Evolutionary conservation across 2,113 vertebrate species (phyloP), one percentile per base, ranked within the genome.

Genomic region (Pampusana beccarii): DNA sequence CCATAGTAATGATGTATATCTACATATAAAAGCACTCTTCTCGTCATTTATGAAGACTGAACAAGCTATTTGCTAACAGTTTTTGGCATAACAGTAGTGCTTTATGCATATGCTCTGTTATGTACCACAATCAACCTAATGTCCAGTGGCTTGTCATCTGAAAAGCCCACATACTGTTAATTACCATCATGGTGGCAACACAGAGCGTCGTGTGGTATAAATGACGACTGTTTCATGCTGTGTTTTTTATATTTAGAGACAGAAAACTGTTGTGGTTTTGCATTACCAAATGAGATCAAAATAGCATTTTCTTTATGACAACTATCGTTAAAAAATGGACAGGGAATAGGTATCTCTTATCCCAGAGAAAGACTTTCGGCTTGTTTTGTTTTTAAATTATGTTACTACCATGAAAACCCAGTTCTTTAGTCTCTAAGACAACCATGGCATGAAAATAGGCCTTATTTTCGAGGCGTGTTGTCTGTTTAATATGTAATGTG

Each of bases 401-500:
- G 42, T 80, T 70, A 42, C 73, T 87, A 51, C 36, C 50, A 14
- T 42, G 66, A 92, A 95, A 95, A 60, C 29, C 25, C 36, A 3
- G 3, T 93, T 93, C 50, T 91, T 89, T 17, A 91, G 90, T 93
- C 91, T 90, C 80, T 94, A 77, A 95, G 94, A 93, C 71, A 95
- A 90, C 84, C 84, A 19, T 51, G 51, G 90, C 85, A 80, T 92
- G 90, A 95, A 95, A 95, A 96, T 88, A 95, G 85, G 93, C 95
- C 96, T 91, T 92, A 91, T 97, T 95, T 97, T 96, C 38, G 29
- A 92, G 93, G 94, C 90, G 28, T 95, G 94, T 95, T 95, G 80
- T 93, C 97, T 98, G 92, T 97, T 98, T 97, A 98, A 98, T 97
- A 97, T 97, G 97, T 97, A 97, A 98, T 88, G 95, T 94, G 97